A percentile compares a stretch with the other conserved stretches of the same genome.
These are phyloP conservation scores for Procavia capensis DNA, from an alignment of 2,113 vertebrate genomes.

Conservation along the genomic window DNA sequence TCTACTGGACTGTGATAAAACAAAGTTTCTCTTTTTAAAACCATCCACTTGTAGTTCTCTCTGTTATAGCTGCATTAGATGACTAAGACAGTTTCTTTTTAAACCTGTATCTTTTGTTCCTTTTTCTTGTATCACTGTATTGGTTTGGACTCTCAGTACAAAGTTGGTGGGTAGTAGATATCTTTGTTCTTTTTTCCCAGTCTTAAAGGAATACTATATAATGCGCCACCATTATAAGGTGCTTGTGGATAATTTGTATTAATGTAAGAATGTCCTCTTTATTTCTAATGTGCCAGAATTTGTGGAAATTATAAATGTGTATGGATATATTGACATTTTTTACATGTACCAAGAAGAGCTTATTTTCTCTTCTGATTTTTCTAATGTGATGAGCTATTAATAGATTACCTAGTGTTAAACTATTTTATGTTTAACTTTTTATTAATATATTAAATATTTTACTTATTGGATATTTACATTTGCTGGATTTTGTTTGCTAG, in stretches of 20 bases:
- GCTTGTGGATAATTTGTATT: neutral
- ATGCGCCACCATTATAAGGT: neutral
- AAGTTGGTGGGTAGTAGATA: neutral
- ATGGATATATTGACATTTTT: neutral
- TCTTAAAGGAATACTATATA: neutral
- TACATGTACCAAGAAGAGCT: neutral
- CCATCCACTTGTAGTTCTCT: too few relatives aligned
- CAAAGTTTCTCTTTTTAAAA: too few relatives aligned
- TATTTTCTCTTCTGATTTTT: neutral
- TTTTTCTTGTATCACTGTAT: neutral
- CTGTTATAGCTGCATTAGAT: too few relatives aligned
- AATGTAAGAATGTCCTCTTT: neutral
- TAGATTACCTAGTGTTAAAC: neutral
- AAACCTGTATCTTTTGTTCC: neutral
- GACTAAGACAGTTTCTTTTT: too few relatives aligned
- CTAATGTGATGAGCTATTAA: neutral
- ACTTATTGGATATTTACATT: neutral
- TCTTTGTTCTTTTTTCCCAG: neutral
- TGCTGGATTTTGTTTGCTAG: neutral
- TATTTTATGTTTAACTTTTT: neutral
- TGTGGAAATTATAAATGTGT: neutral
- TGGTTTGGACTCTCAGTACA: neutral
- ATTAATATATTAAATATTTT: neutral
- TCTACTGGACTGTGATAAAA: too few relatives aligned
- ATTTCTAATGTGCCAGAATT: neutral